phyloP scores from a whole-genome alignment of 2,113 vertebrate species.

The Lepus timidus region DNA sequence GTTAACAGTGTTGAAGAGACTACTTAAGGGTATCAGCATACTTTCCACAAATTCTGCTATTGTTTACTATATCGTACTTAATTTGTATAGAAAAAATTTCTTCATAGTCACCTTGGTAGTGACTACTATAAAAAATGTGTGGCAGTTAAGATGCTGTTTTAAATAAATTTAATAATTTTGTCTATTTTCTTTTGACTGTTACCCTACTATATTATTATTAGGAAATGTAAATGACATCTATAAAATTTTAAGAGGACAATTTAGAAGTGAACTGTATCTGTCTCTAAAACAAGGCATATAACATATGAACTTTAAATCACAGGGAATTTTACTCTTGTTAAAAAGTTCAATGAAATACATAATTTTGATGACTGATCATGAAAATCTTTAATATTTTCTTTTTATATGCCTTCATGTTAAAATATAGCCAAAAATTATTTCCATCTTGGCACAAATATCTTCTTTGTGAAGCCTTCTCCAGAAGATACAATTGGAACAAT shows the following conservation, averaged over 20 bases:
- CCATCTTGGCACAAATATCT: neutral
- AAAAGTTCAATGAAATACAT: neutral
- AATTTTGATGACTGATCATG: neutral
- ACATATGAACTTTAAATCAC: slow-evolving; percentile 15
- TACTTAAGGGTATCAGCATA: neutral
- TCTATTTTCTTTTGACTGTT: slow-evolving; percentile 20
- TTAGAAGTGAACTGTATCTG: neutral
- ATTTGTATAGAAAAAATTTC: no score
- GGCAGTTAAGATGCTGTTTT: neutral
- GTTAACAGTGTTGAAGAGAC: slow-evolving; percentile 23
- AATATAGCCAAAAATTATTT: neutral
- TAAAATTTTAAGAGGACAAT: slow-evolving; percentile 42
- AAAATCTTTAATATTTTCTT: neutral
- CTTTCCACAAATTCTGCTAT: slow-evolving; percentile 1
- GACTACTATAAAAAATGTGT: neutral
- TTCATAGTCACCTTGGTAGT: slow-evolving; percentile 1
- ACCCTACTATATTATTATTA: neutral
- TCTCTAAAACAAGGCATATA: neutral
- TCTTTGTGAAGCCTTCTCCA: neutral
- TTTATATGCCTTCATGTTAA: slow-evolving; percentile 4
- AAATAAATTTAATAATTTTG: neutral
- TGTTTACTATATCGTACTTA: no score
- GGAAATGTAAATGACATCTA: slow-evolving; percentile 3
- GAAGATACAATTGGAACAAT: neutral
- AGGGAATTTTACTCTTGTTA: neutral